Evolutionary conservation across 2,888 invertebrate genomes (phyloP), one percentile per base, ranked within the genome.

Genomic region (Galerucella nymphaeae): DNA sequence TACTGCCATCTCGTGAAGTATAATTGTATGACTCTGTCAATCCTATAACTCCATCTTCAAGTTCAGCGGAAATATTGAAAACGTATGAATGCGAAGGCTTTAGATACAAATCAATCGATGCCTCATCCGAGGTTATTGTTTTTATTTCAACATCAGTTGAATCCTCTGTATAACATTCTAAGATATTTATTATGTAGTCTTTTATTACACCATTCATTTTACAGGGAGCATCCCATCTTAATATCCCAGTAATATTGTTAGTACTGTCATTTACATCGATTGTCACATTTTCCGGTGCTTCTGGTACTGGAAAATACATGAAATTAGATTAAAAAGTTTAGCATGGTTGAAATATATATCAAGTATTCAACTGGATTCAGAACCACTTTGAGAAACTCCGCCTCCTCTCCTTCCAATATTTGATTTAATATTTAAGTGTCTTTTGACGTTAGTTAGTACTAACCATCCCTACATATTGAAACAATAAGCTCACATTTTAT

Each of bases 1-100:
- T 71, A 76, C 75, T 70, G 66, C 75, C 77, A 71, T 67, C 66
- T 18, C 42, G 48, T n/a, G 74, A 72, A 16, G 61, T 70, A 48
- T 65, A 20, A 50, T 41, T 45, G 14, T 48, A 38, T 9, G 6
- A 18, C 2, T 55, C 42, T 11, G 2, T 4, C 16, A 30, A 11
- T 65, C 75, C 75, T 8, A 55, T 38, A 3, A 62, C 62, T 48
- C 64, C 69, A 61, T 73, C 68, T 10, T 67, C 38, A 20, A 75
- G 69, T 23, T 64, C 23, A n/a, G 71, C 58, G 16, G 61, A 10
- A 48, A 73, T 16, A 20, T 45, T 57, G 10, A 63, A 53, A 11
- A 57, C 42, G 66, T 74, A 74, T 18, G 58, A 16, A 67, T 71
- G 71, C 1, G 76, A 64, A 11, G 70, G 70, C 11, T 42, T 10